A percentile compares a stretch with the other conserved stretches of the same genome.
Evolutionary conservation across 1,140 invertebrate genomes (phyloP).

Genomic region (Habropoda laboriosa): DNA sequence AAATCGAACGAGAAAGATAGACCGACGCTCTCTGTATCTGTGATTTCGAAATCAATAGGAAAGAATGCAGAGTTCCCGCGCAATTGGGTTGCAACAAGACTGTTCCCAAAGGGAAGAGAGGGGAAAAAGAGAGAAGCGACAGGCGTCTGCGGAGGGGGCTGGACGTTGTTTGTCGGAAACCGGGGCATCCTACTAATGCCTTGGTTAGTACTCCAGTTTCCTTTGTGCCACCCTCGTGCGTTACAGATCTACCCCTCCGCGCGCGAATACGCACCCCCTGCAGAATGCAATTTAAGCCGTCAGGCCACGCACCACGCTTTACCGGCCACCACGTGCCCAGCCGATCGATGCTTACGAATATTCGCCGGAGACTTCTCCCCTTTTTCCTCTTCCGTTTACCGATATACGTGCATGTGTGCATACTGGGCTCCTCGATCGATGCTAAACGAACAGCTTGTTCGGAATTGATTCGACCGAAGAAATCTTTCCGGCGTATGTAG

Average conservation of each 20-base stretch:
- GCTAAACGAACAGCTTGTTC: slow-evolving; percentile 7
- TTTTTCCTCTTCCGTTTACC: background rate
- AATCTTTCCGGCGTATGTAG: too few species aligned
- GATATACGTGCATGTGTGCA: too few species aligned
- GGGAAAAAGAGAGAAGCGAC: background rate
- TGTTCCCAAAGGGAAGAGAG: slow-evolving; percentile 42
- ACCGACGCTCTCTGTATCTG: background rate
- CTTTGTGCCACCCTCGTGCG: slow-evolving; percentile 67
- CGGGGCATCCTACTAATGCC: slow-evolving; percentile 67
- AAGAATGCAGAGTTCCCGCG: slow-evolving; percentile 25
- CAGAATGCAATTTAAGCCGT: slow-evolving; percentile 66
- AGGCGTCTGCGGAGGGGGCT: slow-evolving; percentile 33
- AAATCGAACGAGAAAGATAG: background rate
- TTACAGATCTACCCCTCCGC: slow-evolving; percentile 42
- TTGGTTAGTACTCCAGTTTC: slow-evolving; percentile 71
- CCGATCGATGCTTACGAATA: slow-evolving; percentile 35
- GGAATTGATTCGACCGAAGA: background rate
- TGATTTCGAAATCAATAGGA: slow-evolving; percentile 50
- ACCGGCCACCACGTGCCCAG: slow-evolving; percentile 48
- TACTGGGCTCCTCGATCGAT: too few species aligned
- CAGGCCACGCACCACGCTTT: slow-evolving; percentile 50
- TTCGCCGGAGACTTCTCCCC: background rate
- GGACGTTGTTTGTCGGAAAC: slow-evolving; percentile 48
- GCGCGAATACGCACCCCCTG: slow-evolving; percentile 54
- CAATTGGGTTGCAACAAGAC: slow-evolving; percentile 49